Evolutionary conservation across 2,888 invertebrate genomes (phyloP), one percentile per base, ranked within the genome.

Genomic region (Bhutanitis thaidina): DNA sequence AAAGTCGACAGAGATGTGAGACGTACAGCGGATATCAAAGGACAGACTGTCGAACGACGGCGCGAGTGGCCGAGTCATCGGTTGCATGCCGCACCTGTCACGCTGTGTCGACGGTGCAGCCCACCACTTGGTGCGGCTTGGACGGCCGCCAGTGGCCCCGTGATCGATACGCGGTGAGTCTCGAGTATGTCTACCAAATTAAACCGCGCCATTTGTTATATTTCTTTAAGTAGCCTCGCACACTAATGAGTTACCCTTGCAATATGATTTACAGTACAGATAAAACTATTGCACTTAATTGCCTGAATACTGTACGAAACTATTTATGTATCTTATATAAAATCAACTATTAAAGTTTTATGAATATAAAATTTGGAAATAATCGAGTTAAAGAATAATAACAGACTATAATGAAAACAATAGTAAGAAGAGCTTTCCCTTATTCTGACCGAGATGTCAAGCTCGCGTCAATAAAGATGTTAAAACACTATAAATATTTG

Each of bases 1-100:
- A 41, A 40, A 48, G 44, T 38, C 16, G 43, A 27, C 15, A 47
- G 43, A 77, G 76, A 75, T 71, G 74, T 72, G 72, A 73, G 75
- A 66, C 74, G 71, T 64, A 67, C 63, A 64, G 68, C 64, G 63
- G 64, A 69, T 74, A 79, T 77, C 73, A 77, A 78, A 79, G 77
- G 64, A 67, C 65, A 65, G 63, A 69, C 67, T 71, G 70, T 60
- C 63, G 73, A 76, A 71, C 72, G 71, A 71, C 68, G 67, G 67
- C 71, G 69, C 56, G 67, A 67, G 68, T 70, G 69, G 56, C 64
- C 72, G 76, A 83, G 82, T 82, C 85, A 84, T 80, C 84, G 85
- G 87, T 84, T 81, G 85, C 81, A 81, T 83, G 80, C 83, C 82
- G 72, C 89, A 88, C 80, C 89, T 89, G 89, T 86, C 88, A 78